phyloP scores from a whole-genome alignment of 2,113 vertebrate species.

The Alligator mississippiensis region DNA sequence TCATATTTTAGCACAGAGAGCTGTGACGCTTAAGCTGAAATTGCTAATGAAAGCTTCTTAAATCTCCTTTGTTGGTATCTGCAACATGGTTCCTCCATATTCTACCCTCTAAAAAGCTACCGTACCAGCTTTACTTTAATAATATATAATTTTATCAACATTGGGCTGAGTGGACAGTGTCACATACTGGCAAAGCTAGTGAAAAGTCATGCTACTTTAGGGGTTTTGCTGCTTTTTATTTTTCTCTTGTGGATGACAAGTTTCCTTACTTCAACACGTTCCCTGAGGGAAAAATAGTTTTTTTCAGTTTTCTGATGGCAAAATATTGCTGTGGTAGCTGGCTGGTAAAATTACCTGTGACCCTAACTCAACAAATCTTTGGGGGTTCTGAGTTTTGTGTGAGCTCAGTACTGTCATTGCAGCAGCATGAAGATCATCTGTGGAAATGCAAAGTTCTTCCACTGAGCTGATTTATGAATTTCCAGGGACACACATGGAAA shows the following conservation, averaged over 20 bases:
- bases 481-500: not conserved
- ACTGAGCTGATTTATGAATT: not conserved
- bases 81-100: not conserved
- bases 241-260: not conserved
- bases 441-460: not conserved
- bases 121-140: not conserved
- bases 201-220: not conserved
- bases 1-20: constrained; percentile 5
- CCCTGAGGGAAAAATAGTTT: not conserved
- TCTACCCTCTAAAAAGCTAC: not conserved
- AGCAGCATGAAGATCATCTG: not conserved
- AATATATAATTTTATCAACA: not conserved
- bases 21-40: not conserved
- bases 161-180: not conserved
- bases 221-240: rapidly evolving
- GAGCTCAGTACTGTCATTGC: not conserved
- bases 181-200: not conserved
- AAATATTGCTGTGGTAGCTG: not conserved
- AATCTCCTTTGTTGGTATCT: not conserved
- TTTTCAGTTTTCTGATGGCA: not conserved
- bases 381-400: not conserved
- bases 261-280: not conserved
- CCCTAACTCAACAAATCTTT: not conserved
- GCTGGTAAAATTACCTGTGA: not conserved
- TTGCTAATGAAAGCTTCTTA: not conserved